These are phyloP conservation scores for Ophiodon elongatus DNA, from an alignment of 2,113 vertebrate species.

Conservation along the genomic window DNA sequence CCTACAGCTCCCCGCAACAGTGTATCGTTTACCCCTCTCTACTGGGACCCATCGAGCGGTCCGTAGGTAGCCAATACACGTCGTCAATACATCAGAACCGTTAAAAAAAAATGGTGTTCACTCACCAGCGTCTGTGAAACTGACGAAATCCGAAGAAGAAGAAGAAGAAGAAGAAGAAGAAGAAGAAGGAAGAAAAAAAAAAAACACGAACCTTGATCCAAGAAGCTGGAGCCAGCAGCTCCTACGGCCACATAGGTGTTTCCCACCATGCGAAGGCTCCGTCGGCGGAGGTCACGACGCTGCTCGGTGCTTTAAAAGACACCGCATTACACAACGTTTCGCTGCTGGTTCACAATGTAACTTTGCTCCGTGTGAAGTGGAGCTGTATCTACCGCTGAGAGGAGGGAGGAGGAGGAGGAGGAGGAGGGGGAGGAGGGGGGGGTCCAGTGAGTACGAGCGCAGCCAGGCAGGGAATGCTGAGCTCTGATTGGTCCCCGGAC, in stretches of 20 bases:
- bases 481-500: slow-evolving; percentile 63
- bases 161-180: background rate
- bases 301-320: background rate
- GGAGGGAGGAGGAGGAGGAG: background rate
- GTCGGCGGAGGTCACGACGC: background rate
- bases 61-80: background rate
- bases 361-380: slow-evolving; percentile 43
- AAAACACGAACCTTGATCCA: slow-evolving; percentile 32
- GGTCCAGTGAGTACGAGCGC: background rate
- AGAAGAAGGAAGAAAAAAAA: background rate
- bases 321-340: background rate
- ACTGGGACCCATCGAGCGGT: background rate
- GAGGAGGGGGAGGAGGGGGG: no score
- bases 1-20: background rate
- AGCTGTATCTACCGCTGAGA: background rate
- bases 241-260: slow-evolving; percentile 7
- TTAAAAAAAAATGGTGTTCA: slow-evolving; percentile 38
- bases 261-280: background rate
- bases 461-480: slow-evolving; percentile 9
- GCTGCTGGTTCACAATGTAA: slow-evolving; percentile 18
- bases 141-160: slow-evolving; percentile 18
- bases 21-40: background rate
- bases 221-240: slow-evolving; percentile 26
- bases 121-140: slow-evolving; percentile 65
- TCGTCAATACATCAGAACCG: slow-evolving; percentile 2